Conservation (phyloP, 1,140 invertebrate species). For the Glomeris maerens region DNA sequence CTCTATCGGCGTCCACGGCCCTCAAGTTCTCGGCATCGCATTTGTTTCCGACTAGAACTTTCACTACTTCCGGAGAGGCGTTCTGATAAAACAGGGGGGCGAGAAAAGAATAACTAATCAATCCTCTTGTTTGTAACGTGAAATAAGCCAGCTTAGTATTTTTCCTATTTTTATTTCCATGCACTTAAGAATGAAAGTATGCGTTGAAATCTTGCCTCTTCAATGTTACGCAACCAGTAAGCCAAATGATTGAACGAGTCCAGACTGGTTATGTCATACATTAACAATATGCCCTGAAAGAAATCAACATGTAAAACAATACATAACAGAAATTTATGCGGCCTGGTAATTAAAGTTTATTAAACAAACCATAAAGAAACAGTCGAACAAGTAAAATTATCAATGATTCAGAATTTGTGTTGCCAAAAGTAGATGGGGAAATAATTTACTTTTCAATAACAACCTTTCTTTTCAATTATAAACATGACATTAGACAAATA, state of each 20-base stretch:
- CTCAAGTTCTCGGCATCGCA: constrained; percentile 57
- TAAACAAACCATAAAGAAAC: not conserved
- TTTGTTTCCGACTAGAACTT: constrained; percentile 70
- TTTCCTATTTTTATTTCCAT: too few relatives aligned
- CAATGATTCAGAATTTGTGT: too few relatives aligned
- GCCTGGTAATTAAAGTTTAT: not conserved
- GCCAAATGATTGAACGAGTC: constrained; percentile 73
- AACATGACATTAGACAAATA: constrained; percentile 7
- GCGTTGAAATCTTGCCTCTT: constrained; percentile 45
- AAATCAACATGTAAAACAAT: not conserved
- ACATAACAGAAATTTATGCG: too few relatives aligned
- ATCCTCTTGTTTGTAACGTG: not conserved
- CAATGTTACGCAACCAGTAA: constrained; percentile 72
- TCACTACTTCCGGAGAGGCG: constrained; percentile 67
- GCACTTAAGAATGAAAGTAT: constrained; percentile 8
- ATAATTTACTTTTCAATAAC: too few relatives aligned
- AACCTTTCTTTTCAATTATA: too few relatives aligned
- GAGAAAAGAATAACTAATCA: not conserved
- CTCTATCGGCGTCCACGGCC: constrained; percentile 57
- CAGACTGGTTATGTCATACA: constrained; percentile 73
- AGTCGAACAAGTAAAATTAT: too few relatives aligned
- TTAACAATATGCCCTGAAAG: constrained; percentile 59
- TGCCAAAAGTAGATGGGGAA: too few relatives aligned
- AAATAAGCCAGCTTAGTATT: too few relatives aligned
- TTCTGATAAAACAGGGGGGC: constrained; percentile 41